These are phyloP conservation scores for Urechis unicinctus DNA, from an alignment of 2,888 invertebrate species.

Conservation along the genomic window DNA sequence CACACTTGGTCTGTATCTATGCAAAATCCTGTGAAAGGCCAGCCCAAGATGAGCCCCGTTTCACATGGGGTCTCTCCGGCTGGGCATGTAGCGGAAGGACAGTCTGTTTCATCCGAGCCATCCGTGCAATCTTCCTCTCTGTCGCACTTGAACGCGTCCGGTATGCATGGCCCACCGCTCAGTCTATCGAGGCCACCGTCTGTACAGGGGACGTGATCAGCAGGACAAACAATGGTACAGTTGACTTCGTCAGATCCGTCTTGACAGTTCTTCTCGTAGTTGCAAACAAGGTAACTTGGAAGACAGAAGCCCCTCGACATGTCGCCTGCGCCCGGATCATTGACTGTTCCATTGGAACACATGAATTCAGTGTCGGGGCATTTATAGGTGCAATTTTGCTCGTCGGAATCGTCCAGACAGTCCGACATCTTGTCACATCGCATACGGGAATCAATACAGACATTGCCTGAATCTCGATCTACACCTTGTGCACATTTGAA, in stretches of 20 bases:
- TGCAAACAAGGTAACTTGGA: constrained; percentile 4
- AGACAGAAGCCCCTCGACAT: constrained; percentile 6
- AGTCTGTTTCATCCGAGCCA: constrained; percentile 9
- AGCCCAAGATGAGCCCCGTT: constrained; percentile 1
- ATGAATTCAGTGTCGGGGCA: constrained; percentile 6
- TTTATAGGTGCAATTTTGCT: constrained; percentile 11
- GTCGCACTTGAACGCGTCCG: constrained; percentile 4
- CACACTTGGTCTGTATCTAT: background rate
- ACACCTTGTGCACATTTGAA: constrained; percentile 13
- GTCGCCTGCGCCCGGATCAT: constrained; percentile 2
- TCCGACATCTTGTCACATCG: constrained; percentile 13
- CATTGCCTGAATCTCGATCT: constrained; percentile 1
- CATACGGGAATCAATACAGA: constrained; percentile 3
- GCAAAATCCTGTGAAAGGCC: constrained; percentile 7
- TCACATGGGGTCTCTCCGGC: background rate
- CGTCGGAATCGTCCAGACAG: constrained; percentile 15
- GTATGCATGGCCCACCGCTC: constrained; percentile 3
- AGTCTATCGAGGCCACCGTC: background rate
- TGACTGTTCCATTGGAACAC: constrained; percentile 9
- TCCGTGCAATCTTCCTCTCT: constrained; percentile 8
- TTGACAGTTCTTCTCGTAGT: constrained; percentile 10
- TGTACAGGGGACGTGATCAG: constrained; percentile 8
- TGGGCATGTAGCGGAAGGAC: background rate
- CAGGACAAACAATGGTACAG: constrained; percentile 8
- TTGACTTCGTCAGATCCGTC: constrained; percentile 12